Percentiles rank a stretch among this genome's conserved stretches.
Conservation (phyloP, 1,140 invertebrate genomes). For the Drosophila novamexicana region DNA sequence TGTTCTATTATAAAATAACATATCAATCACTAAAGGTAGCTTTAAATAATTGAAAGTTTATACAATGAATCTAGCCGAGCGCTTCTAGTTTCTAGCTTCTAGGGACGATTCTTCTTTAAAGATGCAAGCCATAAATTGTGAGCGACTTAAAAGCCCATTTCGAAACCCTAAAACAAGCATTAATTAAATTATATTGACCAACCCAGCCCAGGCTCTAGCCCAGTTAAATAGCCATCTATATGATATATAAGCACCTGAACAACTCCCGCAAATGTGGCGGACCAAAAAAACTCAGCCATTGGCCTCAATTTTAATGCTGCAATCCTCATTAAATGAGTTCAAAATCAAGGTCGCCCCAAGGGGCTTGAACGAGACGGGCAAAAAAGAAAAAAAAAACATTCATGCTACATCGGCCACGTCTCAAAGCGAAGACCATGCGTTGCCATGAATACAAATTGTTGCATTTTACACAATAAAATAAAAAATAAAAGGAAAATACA, state of each 20-base stretch:
- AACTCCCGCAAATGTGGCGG: constrained; percentile 9
- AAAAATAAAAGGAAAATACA: constrained; percentile 7
- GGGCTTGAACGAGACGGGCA: neutral
- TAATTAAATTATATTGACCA: constrained; percentile 13
- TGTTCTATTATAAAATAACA: too few relatives aligned
- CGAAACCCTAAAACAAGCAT: neutral
- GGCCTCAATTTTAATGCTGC: constrained; percentile 63
- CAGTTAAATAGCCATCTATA: constrained; percentile 20
- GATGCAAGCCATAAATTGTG: neutral
- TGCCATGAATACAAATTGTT: constrained; percentile 80
- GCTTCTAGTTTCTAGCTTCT: neutral
- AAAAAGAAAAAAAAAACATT: constrained; percentile 30
- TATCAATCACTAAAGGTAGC: too few relatives aligned
- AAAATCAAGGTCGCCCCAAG: constrained; percentile 71
- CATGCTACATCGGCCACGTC: constrained; percentile 64
- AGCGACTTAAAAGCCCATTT: neutral
- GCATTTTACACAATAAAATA: constrained; percentile 64
- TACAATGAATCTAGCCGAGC: too few relatives aligned
- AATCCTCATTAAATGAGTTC: constrained; percentile 72
- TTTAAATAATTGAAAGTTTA: too few relatives aligned
- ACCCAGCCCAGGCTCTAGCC: neutral
- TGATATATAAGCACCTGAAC: constrained; percentile 18
- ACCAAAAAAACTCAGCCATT: constrained; percentile 46
- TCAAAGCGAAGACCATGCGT: constrained; percentile 49
- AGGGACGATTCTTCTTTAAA: neutral